Base-by-base conservation (phyloP, 2,113 vertebrate species). In the Bos javanicus region DNA sequence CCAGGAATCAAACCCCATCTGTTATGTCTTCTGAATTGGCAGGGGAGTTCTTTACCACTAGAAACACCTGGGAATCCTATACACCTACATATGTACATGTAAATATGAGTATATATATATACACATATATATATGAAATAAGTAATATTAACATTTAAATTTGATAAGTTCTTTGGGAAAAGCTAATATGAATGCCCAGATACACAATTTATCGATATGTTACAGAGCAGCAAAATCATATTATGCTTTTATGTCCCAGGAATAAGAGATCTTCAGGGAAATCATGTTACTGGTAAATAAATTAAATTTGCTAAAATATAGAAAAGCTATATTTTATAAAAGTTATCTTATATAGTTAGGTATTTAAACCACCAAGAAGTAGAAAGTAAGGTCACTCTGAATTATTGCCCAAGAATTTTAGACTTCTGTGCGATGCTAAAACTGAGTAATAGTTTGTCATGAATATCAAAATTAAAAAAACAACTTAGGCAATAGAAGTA, bases 241-340 rank as follows among this genome's bases (percentile, higher is more conserved):
- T 74, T 91, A 81, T 60, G 17, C 3, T 3, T 95, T 71, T 87
- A 80, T 64, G n/a, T 91, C 14, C 54, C 6, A 95, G 13, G 12
- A 76, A 84, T 96, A 56, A 80, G 71, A 94, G 57, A 60, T 82
- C 82, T 90, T 87, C 17, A 36, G 60, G 30, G 43, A 64, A 88
- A 74, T 33, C 3, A 46, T 88, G 14, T 54, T 86, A 74, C 16
- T 39, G 3, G 17, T 64, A 85, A 89, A 82, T 43, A 94, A 80
- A 81, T 95, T 67, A 59, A 91, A 64, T 94, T 85, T 91, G 17
- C 14, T 92, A 39, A 81, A 92, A 92, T 94, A 92, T 83, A 52
- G 26, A 87, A 92, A 6, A 5, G 1, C 17, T 87, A 33, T 90
- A 74, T 74, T 74, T 39, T 74, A 74, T 26, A 83, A 46, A 81